A percentile compares a stretch with the other conserved stretches of the same genome.
These are phyloP conservation scores for Scolopax bukidnonensis DNA, from an alignment of 2,797 vertebrate genomes.

Conservation along the genomic window DNA sequence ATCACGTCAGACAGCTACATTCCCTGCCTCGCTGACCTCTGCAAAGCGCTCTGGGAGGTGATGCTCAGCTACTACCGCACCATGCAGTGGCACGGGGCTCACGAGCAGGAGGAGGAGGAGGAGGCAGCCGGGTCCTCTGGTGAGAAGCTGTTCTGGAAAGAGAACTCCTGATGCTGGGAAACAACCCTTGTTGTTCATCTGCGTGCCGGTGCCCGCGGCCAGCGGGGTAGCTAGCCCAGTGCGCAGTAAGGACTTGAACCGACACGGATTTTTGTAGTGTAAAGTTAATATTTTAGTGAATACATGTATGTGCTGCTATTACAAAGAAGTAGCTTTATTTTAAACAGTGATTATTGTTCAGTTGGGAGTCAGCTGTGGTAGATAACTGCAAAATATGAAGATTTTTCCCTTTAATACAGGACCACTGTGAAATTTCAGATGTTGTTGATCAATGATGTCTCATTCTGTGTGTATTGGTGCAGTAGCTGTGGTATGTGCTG, in stretches of 20 bases:
- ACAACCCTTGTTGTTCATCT: neutral
- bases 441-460: neutral
- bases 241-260: neutral
- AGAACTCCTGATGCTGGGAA: neutral
- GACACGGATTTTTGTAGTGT: neutral
- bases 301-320: neutral
- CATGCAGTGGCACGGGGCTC: constrained; percentile 96
- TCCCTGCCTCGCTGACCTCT: constrained; percentile 95
- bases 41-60: constrained; percentile 99
- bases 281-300: neutral
- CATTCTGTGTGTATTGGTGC: neutral
- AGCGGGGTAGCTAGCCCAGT: no score
- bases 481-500: neutral
- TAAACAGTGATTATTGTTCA: neutral
- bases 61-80: constrained; percentile 98
- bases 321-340: neutral
- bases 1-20: constrained; percentile 98
- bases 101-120: constrained; percentile 83
- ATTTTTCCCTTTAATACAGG: neutral
- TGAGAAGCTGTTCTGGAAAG: constrained; percentile 60
- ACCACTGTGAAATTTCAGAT: neutral
- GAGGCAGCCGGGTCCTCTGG: constrained; percentile 78
- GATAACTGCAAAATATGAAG: neutral
- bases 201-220: neutral
- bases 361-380: neutral